These are phyloP conservation scores for Psilanteris sp. DNA, from an alignment of 1,140 invertebrate genomes.

Conservation along the genomic window DNA sequence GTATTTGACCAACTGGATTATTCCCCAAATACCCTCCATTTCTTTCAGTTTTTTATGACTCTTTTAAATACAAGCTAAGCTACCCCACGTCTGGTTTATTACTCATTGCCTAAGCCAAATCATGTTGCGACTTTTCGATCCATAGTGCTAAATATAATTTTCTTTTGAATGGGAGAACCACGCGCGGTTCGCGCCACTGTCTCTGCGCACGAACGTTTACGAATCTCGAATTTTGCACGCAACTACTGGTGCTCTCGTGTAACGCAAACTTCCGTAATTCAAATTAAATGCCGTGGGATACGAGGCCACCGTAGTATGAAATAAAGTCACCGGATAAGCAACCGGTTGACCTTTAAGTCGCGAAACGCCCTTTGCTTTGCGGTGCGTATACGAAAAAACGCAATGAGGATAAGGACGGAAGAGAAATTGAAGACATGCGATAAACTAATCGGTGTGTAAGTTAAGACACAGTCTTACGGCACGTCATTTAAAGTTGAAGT, in stretches of 20 bases:
- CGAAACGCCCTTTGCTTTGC: constrained; percentile 44
- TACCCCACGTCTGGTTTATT: constrained; percentile 5
- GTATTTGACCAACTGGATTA: constrained; percentile 18
- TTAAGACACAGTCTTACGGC: too few species aligned
- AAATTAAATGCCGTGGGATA: constrained; percentile 69
- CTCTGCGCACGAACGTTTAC: constrained; percentile 39
- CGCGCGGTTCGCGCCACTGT: constrained; percentile 47
- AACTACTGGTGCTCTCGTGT: constrained; percentile 34
- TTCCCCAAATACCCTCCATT: constrained; percentile 20
- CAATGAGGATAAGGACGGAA: constrained; percentile 3
- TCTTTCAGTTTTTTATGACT: too few species aligned
- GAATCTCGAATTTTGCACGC: constrained; percentile 45
- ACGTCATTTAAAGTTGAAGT: too few species aligned
- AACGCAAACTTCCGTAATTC: constrained; percentile 66
- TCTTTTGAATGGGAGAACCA: constrained; percentile 31
- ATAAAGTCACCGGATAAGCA: constrained; percentile 61
- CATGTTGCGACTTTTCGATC: constrained; percentile 25
- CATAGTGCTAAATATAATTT: constrained; percentile 45
- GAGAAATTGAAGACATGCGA: not conserved
- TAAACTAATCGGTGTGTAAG: too few species aligned
- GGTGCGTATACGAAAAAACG: constrained; percentile 5
- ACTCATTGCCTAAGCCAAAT: too few species aligned
- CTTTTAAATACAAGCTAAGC: constrained; percentile 3
- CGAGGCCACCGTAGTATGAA: constrained; percentile 51
- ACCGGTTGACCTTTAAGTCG: constrained; percentile 59